These are phyloP conservation scores for Psilopsiagon aurifrons DNA, from an alignment of 2,113 vertebrate species.

Conservation along the genomic window DNA sequence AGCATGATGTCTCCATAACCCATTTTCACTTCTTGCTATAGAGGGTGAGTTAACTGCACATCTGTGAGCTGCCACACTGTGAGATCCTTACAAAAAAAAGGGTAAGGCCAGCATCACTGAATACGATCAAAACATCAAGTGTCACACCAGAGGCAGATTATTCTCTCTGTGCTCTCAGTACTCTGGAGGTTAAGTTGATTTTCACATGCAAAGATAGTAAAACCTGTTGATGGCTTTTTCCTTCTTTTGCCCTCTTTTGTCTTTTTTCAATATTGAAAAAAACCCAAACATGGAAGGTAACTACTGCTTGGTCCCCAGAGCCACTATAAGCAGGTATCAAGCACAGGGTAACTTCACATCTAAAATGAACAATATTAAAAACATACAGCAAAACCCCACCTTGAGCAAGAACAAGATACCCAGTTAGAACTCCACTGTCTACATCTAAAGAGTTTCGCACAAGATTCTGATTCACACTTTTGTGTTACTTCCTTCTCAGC, in stretches of 20 bases:
- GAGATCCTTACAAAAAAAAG: neutral
- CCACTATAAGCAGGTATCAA: neutral
- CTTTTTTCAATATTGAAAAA: neutral
- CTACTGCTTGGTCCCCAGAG: neutral
- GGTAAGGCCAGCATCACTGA: fast-evolving
- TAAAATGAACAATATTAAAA: neutral
- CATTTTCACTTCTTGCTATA: neutral
- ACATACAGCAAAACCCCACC: neutral
- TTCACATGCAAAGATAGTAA: neutral
- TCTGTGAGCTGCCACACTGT: neutral
- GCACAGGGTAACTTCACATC: neutral
- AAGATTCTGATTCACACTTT: neutral
- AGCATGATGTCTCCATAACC: neutral
- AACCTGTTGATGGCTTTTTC: neutral
- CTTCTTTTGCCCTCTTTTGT: neutral
- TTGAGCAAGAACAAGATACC: neutral
- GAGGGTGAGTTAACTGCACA: neutral
- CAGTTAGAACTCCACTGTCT: neutral
- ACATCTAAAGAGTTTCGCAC: neutral
- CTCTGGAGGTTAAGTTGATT: neutral
- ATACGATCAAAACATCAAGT: neutral
- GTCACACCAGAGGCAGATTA: neutral
- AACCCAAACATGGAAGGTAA: neutral
- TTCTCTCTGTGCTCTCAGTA: neutral
- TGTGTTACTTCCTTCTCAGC: neutral